A percentile compares a stretch with the other conserved stretches of the same genome.
These are phyloP conservation scores for Nettapus auritus DNA, from an alignment of 2,113 vertebrate species.

Conservation along the genomic window DNA sequence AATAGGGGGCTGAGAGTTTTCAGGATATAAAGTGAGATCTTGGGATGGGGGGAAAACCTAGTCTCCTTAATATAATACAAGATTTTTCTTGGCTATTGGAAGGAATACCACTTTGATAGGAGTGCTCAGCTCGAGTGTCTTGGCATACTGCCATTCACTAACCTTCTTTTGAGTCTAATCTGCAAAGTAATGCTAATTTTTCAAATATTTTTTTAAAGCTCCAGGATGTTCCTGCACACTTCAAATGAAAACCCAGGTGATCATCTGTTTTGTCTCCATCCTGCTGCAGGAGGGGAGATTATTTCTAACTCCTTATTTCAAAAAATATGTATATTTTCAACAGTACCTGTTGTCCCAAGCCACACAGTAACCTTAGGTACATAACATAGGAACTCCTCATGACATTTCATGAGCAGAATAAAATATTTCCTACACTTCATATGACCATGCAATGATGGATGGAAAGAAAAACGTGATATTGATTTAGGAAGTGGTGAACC, in stretches of 20 bases:
- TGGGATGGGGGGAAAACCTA: background rate
- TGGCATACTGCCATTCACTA: background rate
- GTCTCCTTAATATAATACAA: background rate
- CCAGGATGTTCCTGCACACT: slow-evolving; percentile 10
- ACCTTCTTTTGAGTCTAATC: background rate
- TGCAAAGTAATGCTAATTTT: slow-evolving; percentile 31
- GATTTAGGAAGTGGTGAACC: background rate
- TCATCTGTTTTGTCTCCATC: background rate
- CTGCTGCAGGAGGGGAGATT: background rate
- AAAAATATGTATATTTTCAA: background rate
- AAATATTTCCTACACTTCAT: background rate
- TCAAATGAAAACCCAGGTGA: background rate
- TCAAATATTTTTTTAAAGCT: slow-evolving; percentile 12
- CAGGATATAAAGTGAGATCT: background rate
- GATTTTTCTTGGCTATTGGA: background rate
- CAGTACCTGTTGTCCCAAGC: background rate
- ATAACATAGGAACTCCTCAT: background rate
- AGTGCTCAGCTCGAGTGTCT: background rate
- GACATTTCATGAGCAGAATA: background rate
- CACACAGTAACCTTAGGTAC: background rate
- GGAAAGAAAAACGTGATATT: background rate
- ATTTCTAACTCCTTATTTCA: background rate
- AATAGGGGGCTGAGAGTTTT: background rate
- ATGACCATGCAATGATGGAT: background rate
- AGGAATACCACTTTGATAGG: background rate